These are phyloP conservation scores for Acanthopagrus latus DNA, from an alignment of 2,797 vertebrate species.

Conservation along the genomic window DNA sequence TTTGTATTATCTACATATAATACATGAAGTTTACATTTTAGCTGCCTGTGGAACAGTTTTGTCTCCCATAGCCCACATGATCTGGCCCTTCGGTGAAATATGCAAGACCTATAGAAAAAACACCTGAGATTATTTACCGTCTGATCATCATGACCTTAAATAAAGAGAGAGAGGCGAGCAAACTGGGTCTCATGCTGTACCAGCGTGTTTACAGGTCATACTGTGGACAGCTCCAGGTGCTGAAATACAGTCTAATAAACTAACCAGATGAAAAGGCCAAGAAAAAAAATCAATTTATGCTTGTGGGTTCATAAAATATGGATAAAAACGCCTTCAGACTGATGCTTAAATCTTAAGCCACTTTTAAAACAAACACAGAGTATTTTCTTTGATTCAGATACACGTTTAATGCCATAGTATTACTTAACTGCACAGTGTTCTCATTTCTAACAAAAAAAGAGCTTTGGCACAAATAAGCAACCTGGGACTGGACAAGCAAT, in stretches of 20 bases:
- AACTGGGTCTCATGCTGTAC: neutral
- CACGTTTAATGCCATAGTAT: neutral
- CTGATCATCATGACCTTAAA: neutral
- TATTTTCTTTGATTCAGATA: slow-evolving; percentile 5
- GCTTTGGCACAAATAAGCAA: neutral
- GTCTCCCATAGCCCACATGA: neutral
- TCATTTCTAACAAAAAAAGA: neutral
- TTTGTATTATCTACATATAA: neutral
- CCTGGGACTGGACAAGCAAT: neutral
- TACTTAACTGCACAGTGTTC: neutral
- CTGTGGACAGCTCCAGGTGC: slow-evolving; percentile 45
- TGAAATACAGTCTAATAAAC: slow-evolving; percentile 25
- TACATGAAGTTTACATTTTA: slow-evolving; percentile 3
- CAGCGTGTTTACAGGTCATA: neutral
- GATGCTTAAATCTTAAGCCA: neutral
- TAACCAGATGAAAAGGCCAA: slow-evolving; percentile 1
- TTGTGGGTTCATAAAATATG: neutral
- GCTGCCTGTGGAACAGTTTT: neutral
- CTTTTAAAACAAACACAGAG: neutral
- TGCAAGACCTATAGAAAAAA: neutral
- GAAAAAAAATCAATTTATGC: neutral
- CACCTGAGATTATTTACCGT: neutral
- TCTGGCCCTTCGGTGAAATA: neutral
- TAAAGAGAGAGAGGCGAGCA: neutral
- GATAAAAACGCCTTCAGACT: slow-evolving; percentile 1